Evolutionary conservation across 2,797 vertebrate species (phyloP).

Genomic region (Anas bahamensis): DNA sequence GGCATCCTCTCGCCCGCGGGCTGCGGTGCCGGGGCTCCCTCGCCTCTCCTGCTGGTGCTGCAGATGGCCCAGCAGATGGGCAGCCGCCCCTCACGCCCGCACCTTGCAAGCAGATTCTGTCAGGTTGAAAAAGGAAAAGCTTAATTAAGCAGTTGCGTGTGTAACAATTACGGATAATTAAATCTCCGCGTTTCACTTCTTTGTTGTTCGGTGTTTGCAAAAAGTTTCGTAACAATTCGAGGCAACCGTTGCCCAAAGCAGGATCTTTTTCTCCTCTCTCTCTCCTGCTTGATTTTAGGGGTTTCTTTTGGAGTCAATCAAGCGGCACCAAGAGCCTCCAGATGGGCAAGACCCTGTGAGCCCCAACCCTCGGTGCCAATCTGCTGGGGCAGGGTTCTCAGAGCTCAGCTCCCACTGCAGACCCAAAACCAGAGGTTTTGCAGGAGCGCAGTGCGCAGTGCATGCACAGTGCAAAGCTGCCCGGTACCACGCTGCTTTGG

Average conservation of each 20-base stretch:
- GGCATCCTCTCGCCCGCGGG: neutral
- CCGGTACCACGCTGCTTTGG: neutral
- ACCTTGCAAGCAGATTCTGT: slow-evolving; percentile 79
- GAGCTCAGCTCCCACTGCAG: rapidly evolving
- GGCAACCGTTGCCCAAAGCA: neutral
- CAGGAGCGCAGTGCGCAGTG: neutral
- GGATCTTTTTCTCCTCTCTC: neutral
- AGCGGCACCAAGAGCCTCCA: neutral
- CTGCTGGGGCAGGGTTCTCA: rapidly evolving
- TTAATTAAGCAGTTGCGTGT: slow-evolving; percentile 81
- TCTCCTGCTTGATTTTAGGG: neutral
- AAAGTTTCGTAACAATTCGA: slow-evolving; percentile 72
- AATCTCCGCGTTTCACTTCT: slow-evolving; percentile 61
- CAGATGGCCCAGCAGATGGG: slow-evolving; percentile 82
- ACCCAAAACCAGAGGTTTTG: neutral
- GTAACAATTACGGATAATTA: slow-evolving; percentile 80
- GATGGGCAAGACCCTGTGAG: rapidly evolving
- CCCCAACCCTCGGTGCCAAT: neutral
- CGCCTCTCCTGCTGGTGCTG: neutral
- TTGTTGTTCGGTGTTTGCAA: slow-evolving; percentile 59
- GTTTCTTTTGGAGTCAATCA: neutral
- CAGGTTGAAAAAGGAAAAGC: slow-evolving; percentile 79
- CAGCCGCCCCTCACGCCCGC: slow-evolving; percentile 59
- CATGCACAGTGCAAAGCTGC: rapidly evolving
- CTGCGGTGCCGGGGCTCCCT: neutral